Conservation (phyloP, 2,888 invertebrate genomes). For the Orchestes rusci region DNA sequence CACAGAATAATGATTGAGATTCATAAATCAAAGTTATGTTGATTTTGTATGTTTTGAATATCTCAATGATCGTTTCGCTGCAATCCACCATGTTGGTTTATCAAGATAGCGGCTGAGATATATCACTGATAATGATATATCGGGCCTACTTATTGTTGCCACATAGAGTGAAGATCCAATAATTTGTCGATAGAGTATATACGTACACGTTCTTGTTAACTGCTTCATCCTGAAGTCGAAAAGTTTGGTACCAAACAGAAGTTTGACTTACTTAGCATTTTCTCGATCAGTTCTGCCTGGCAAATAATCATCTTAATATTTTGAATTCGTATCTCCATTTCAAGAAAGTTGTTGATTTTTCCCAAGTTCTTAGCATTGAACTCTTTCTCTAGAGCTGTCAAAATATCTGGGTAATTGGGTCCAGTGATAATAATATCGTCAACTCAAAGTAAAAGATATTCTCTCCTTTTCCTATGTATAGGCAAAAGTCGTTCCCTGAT, state of each 20-base stretch:
- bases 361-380: neutral
- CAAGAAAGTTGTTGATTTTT: neutral
- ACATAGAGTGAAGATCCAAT: neutral
- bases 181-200: neutral
- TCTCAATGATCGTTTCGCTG: neutral
- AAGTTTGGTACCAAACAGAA: neutral
- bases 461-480: neutral
- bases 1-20: neutral
- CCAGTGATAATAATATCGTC: neutral
- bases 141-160: neutral
- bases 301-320: neutral
- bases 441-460: neutral
- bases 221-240: too few species aligned
- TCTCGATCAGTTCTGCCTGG: neutral
- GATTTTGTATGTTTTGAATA: neutral
- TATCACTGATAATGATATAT: neutral
- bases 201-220: too few species aligned
- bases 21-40: neutral
- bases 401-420: neutral
- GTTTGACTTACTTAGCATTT: neutral
- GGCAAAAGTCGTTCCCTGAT: neutral
- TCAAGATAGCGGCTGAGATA: neutral
- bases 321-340: neutral
- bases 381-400: neutral
- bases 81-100: neutral